A percentile compares a stretch with the other conserved stretches of the same genome.
Evolutionary conservation across 2,797 vertebrate genomes (phyloP).

Genomic region (Erithacus rubecula): DNA sequence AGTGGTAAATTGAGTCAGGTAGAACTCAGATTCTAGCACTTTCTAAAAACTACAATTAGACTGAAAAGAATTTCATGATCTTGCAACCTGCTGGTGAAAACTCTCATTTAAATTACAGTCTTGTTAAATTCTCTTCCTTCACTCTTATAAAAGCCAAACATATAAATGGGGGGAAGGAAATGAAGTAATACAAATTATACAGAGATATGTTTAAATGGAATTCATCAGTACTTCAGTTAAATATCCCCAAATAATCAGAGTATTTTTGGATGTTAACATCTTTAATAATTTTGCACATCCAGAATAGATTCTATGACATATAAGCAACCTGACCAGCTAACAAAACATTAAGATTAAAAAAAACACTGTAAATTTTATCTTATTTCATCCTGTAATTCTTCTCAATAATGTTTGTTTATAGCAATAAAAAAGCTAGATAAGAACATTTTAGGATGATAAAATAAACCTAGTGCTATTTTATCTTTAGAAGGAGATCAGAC

Average conservation of each 20-base stretch:
- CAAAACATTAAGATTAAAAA: background rate
- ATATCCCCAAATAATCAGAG: background rate
- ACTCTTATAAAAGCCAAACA: background rate
- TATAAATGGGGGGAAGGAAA: background rate
- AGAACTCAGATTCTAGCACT: background rate
- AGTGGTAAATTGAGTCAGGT: background rate
- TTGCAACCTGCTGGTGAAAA: background rate
- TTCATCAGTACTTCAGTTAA: background rate
- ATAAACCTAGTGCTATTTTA: background rate
- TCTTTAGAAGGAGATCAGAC: background rate
- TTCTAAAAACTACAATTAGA: background rate
- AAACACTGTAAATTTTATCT: background rate
- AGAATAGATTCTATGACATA: background rate
- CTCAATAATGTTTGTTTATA: background rate
- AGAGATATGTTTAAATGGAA: background rate
- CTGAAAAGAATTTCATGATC: background rate
- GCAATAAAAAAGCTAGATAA: constrained; percentile 13
- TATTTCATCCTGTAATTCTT: background rate
- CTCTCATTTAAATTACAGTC: background rate
- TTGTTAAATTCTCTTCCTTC: background rate
- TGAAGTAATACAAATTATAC: background rate
- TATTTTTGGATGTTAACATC: background rate
- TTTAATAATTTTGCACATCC: background rate
- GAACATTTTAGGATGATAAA: constrained; percentile 5
- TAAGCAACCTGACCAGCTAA: background rate